Conservation (phyloP, 2,797 vertebrate genomes). For the Antrozous pallidus region DNA sequence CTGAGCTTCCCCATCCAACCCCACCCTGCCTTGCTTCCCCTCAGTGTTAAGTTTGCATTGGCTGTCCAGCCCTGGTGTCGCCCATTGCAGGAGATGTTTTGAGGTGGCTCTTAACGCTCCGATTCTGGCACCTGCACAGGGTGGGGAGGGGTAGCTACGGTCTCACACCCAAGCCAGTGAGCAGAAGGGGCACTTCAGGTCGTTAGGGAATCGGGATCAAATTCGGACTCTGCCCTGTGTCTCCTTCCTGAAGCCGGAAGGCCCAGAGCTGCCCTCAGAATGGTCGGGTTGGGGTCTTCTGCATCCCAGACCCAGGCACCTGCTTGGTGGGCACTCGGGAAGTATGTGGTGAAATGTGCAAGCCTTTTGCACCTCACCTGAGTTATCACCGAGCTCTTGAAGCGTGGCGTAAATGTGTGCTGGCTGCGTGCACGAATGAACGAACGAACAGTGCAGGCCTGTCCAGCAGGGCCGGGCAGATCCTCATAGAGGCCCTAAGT, state of each 20-base stretch:
- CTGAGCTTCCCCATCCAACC: neutral
- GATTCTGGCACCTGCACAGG: too few relatives aligned
- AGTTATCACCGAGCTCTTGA: too few relatives aligned
- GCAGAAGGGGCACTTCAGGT: neutral
- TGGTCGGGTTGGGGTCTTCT: neutral
- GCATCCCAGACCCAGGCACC: neutral
- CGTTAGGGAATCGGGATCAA: neutral
- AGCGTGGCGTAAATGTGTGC: neutral
- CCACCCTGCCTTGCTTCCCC: neutral
- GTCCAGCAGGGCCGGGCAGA: neutral
- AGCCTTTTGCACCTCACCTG: neutral
- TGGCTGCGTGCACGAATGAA: neutral
- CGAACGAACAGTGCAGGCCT: neutral
- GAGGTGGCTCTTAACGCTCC: neutral
- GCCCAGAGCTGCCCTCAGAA: neutral
- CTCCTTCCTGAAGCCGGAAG: neutral
- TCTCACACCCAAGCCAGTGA: neutral
- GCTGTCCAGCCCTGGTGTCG: neutral
- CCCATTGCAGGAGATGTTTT: accelerated
- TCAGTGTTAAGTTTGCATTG: accelerated
- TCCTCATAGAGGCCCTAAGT: accelerated
- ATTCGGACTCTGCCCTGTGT: neutral
- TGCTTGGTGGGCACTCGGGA: neutral
- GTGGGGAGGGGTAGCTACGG: neutral
- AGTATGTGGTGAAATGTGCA: accelerated